These are phyloP conservation scores for Morpho achilles DNA, from an alignment of 2,888 invertebrate species.

Conservation along the genomic window DNA sequence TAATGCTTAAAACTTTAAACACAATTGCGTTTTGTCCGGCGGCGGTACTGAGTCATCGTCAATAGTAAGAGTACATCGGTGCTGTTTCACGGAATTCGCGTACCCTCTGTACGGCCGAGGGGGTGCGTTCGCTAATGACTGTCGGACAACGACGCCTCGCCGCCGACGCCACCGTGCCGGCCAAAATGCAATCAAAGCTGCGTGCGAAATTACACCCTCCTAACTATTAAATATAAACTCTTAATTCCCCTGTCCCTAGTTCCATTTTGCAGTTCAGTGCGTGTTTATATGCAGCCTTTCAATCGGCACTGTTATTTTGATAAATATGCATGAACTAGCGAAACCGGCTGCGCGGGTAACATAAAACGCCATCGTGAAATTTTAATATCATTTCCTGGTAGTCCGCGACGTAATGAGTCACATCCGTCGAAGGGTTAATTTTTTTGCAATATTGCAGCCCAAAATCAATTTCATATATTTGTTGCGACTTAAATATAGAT, in stretches of 20 bases:
- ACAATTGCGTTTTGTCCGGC: constrained; percentile 36
- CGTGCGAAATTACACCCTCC: constrained; percentile 65
- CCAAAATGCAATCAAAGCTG: constrained; percentile 50
- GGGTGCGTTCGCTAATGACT: constrained; percentile 72
- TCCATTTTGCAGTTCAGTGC: constrained; percentile 61
- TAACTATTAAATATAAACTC: constrained; percentile 60
- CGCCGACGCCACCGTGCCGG: constrained; percentile 40
- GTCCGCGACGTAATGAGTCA: constrained; percentile 67
- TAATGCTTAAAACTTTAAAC: too few relatives aligned
- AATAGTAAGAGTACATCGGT: constrained; percentile 26
- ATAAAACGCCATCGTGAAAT: constrained; percentile 76
- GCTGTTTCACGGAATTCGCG: constrained; percentile 62
- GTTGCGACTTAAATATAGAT: constrained; percentile 24
- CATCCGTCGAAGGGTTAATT: constrained; percentile 74
- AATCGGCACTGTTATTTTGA: constrained; percentile 77
- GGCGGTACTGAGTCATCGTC: constrained; percentile 57
- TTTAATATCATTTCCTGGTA: constrained; percentile 77
- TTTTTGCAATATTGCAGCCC: constrained; percentile 62
- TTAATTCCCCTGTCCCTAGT: constrained; percentile 51
- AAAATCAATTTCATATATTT: constrained; percentile 57
- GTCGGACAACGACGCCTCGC: constrained; percentile 54
- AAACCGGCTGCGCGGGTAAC: constrained; percentile 67
- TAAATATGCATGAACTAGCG: constrained; percentile 77
- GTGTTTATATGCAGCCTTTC: constrained; percentile 77
- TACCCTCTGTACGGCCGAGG: constrained; percentile 51